These are phyloP conservation scores for Gerris buenoi DNA, from an alignment of 1,140 invertebrate species.

Conservation along the genomic window DNA sequence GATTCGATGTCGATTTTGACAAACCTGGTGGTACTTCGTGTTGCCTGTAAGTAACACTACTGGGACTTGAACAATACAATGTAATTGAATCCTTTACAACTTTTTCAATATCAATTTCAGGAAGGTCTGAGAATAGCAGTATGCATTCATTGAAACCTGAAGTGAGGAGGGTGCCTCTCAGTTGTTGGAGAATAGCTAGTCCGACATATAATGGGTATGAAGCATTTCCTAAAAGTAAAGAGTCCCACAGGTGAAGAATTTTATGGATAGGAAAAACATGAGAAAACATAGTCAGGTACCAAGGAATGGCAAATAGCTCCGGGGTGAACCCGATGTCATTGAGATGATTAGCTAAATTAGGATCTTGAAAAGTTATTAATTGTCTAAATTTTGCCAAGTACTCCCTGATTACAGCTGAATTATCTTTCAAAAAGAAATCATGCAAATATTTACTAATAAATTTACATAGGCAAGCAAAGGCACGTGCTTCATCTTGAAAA, in stretches of 20 bases:
- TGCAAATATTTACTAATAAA: slow-evolving; percentile 95
- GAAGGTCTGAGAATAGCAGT: slow-evolving; percentile 88
- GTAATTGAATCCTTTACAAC: slow-evolving; percentile 78
- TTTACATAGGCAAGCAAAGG: slow-evolving; percentile 80
- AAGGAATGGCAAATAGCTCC: slow-evolving; percentile 97
- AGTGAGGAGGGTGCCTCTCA: slow-evolving; percentile 64
- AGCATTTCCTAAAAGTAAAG: slow-evolving; percentile 78
- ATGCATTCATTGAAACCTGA: slow-evolving; percentile 97
- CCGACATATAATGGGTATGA: slow-evolving; percentile 92
- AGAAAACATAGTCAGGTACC: slow-evolving; percentile 99
- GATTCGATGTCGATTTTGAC: slow-evolving; percentile 10
- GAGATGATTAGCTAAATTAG: slow-evolving; percentile 78
- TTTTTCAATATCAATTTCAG: slow-evolving; percentile 90
- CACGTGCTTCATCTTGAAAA: slow-evolving; percentile 92
- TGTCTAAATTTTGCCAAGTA: slow-evolving; percentile 95
- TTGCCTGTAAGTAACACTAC: slow-evolving; percentile 70
- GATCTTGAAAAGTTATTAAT: slow-evolving; percentile 89
- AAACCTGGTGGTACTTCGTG: slow-evolving; percentile 37
- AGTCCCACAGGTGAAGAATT: slow-evolving; percentile 96
- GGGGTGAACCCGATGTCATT: slow-evolving; percentile 89
- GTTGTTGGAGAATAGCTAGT: slow-evolving; percentile 77
- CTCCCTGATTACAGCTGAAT: slow-evolving; percentile 91
- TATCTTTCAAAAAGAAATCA: slow-evolving; percentile 98
- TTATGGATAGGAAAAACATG: slow-evolving; percentile 97
- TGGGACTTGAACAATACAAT: slow-evolving; percentile 73